phyloP scores from a whole-genome alignment of 2,888 invertebrate genomes.

The Petrolisthes cinctipes region DNA sequence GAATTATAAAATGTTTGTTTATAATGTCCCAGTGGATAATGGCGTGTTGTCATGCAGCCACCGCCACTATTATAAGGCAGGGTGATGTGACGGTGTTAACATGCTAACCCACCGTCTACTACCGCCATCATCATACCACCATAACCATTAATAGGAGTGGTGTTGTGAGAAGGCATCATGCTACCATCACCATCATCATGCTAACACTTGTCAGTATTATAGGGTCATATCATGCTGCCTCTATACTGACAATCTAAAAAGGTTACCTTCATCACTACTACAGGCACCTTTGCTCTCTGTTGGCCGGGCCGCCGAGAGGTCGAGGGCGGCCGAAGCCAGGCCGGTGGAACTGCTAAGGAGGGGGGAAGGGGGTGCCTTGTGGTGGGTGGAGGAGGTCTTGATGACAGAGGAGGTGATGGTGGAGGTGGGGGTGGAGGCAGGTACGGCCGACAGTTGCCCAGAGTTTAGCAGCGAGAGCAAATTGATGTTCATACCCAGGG shows the following conservation, averaged over 20 bases:
- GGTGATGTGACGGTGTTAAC: no score
- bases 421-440: constrained; percentile 49
- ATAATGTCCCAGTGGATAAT: constrained; percentile 28
- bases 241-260: constrained; percentile 25
- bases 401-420: constrained; percentile 55
- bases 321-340: constrained; percentile 64
- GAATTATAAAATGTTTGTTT: constrained; percentile 29
- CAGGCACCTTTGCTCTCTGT: constrained; percentile 61
- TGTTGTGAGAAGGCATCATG: constrained; percentile 49
- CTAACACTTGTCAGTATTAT: constrained; percentile 21
- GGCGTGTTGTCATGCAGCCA: no score
- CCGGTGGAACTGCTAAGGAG: constrained; percentile 63
- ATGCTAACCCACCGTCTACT: no score
- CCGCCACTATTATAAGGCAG: no score
- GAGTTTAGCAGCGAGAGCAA: constrained; percentile 63
- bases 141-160: neutral
- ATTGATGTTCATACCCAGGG: constrained; percentile 62
- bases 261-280: constrained; percentile 66
- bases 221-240: constrained; percentile 51
- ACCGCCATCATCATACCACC: no score
- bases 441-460: constrained; percentile 60
- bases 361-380: constrained; percentile 63
- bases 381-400: constrained; percentile 59
- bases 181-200: constrained; percentile 49
- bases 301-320: constrained; percentile 65